Evolutionary conservation across 2,113 vertebrate genomes (phyloP).

Genomic region (Takifugu flavidus): DNA sequence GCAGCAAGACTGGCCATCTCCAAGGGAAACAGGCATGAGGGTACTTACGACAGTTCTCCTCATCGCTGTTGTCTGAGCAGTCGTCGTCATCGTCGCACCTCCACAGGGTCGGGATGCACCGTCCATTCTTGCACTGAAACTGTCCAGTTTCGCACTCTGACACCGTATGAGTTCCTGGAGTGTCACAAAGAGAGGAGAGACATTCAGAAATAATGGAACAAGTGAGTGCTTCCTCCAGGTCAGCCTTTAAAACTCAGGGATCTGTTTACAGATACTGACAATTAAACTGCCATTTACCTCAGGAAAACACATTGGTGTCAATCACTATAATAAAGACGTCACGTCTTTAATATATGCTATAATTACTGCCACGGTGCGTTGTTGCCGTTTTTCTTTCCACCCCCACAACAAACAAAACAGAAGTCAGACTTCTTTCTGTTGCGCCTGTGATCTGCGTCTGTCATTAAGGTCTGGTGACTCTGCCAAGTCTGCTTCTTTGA

Average conservation of each 20-base stretch:
- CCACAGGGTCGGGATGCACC: conserved; percentile 93
- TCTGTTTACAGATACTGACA: background rate
- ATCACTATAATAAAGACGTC: background rate
- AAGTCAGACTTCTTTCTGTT: background rate
- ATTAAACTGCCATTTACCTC: background rate
- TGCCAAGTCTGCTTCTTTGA: background rate
- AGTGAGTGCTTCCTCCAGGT: background rate
- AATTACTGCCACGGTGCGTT: no score
- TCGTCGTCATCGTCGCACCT: conserved; percentile 95
- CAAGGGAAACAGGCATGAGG: background rate
- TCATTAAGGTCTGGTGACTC: background rate
- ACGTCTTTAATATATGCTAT: no score
- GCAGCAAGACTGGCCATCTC: background rate
- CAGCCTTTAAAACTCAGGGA: background rate
- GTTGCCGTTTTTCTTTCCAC: background rate
- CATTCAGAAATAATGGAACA: background rate
- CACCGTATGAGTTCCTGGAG: conserved; percentile 74
- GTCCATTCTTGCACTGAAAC: conserved; percentile 90
- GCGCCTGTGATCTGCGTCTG: background rate
- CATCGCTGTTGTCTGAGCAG: conserved; percentile 93
- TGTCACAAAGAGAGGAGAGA: background rate
- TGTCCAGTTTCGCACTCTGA: conserved; percentile 87
- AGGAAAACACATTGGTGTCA: background rate
- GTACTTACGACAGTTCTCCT: conserved; percentile 95
- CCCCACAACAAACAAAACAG: background rate